Percentiles rank a stretch among this genome's conserved stretches.
Evolutionary conservation across 2,113 vertebrate species (phyloP).

Genomic region (Brachyhypopomus gauderio): DNA sequence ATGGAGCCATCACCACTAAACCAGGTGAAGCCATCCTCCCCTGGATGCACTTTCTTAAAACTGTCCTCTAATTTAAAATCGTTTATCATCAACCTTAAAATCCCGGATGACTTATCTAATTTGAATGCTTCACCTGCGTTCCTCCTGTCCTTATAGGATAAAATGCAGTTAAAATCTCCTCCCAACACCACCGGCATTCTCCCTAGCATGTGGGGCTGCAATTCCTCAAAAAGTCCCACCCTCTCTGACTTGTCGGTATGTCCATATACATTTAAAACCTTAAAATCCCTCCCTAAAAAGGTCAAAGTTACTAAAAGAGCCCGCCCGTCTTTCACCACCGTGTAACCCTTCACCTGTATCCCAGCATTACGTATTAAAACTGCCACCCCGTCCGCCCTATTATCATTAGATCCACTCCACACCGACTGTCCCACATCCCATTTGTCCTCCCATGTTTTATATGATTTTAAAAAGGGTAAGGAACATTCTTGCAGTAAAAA

Average conservation of each 20-base stretch:
- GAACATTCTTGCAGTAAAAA: no score
- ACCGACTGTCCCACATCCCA: no score
- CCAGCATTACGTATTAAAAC: no score
- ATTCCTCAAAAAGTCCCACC: conserved; percentile 23
- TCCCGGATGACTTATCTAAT: background rate
- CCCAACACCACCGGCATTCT: background rate
- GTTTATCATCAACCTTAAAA: background rate
- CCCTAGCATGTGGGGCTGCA: conserved; percentile 37
- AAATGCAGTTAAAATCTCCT: conserved; percentile 29
- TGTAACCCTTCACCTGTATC: conserved; percentile 36
- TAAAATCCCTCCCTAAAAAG: no score
- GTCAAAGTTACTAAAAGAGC: no score
- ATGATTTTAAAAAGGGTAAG: no score
- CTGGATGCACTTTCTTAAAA: conserved; percentile 7
- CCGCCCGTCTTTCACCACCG: background rate
- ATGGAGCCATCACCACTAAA: conserved; percentile 18
- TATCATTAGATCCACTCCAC: no score
- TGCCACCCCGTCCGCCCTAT: no score
- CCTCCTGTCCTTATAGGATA: conserved; percentile 4
- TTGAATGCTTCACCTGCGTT: conserved; percentile 15
- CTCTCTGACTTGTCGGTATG: no score
- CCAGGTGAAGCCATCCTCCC: conserved; percentile 34
- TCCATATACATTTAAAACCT: no score
- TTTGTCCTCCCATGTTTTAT: no score
- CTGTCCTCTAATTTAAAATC: conserved; percentile 25